These are phyloP conservation scores for Parthenolecanium corni DNA, from an alignment of 2,888 invertebrate genomes.

Conservation along the genomic window DNA sequence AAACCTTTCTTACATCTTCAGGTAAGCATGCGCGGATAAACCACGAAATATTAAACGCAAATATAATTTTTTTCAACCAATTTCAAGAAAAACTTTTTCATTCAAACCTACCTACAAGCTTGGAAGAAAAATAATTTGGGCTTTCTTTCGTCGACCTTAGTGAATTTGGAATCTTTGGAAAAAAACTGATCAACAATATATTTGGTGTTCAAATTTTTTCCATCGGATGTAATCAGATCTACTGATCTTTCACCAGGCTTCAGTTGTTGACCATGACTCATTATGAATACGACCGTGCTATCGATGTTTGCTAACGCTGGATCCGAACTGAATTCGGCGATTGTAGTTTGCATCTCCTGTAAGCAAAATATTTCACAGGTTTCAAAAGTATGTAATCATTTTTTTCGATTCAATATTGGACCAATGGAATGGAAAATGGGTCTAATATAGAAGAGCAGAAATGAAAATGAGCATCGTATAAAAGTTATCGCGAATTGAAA, in stretches of 20 bases:
- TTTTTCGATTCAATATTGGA: no score
- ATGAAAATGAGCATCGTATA: no score
- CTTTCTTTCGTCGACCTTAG: slow-evolving; percentile 31
- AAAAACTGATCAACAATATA: slow-evolving; percentile 50
- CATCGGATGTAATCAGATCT: slow-evolving; percentile 33
- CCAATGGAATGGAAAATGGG: no score
- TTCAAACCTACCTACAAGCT: slow-evolving; percentile 50
- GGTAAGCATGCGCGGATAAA: no score
- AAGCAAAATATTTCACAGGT: no score
- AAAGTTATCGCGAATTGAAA: no score
- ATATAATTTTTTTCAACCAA: not conserved
- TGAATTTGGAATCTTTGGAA: slow-evolving; percentile 29
- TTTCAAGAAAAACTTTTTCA: no score
- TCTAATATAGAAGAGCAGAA: no score
- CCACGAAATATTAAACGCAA: not conserved
- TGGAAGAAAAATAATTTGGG: slow-evolving; percentile 66
- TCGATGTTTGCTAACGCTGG: slow-evolving; percentile 4
- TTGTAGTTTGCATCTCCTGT: slow-evolving; percentile 23
- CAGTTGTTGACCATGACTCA: slow-evolving; percentile 30
- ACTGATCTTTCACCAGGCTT: slow-evolving; percentile 31
- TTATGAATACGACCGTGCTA: slow-evolving; percentile 30
- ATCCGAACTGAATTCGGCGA: slow-evolving; percentile 15
- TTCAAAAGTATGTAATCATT: no score
- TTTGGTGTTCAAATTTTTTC: slow-evolving; percentile 42
- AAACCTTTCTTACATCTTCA: no score